Percentiles rank a stretch among this genome's conserved stretches.
Conservation (phyloP, 2,888 invertebrate species). For the Iselma pallidipennis region DNA sequence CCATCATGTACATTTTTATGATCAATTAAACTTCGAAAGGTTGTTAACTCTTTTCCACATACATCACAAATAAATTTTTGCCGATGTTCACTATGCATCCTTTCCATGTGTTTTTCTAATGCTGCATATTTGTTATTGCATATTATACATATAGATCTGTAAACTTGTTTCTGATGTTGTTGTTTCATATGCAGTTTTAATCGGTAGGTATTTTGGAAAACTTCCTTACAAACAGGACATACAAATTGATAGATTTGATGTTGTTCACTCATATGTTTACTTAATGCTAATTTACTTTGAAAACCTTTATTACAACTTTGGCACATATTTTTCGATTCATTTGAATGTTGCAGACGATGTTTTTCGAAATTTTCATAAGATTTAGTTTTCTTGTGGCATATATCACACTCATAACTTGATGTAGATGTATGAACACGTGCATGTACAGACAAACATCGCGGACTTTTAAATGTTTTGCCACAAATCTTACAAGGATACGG, state of each 20-base stretch:
- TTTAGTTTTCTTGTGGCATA: not conserved
- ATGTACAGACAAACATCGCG: conserved; percentile 45
- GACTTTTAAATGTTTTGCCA: conserved; percentile 6
- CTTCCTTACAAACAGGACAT: not conserved
- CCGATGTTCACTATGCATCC: not conserved
- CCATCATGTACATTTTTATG: conserved; percentile 25
- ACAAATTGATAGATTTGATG: not conserved
- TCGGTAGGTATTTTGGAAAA: not conserved
- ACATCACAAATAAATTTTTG: conserved; percentile 32
- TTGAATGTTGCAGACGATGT: not conserved
- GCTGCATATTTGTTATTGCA: not conserved
- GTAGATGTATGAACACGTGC: conserved; percentile 59
- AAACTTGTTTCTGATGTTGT: not conserved
- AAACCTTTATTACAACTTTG: not conserved
- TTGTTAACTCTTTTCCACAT: conserved; percentile 38
- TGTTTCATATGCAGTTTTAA: not conserved
- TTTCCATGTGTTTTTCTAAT: not conserved
- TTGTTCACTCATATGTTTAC: not conserved
- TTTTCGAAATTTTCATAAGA: not conserved
- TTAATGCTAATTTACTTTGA: not conserved
- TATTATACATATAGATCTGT: not conserved
- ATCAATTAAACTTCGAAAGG: conserved; percentile 28
- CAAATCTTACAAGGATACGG: conserved; percentile 38
- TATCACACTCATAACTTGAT: not conserved
- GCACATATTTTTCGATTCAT: not conserved